Evolutionary conservation across 2,888 invertebrate species (phyloP).

Genomic region (Chloroclysta siterata): DNA sequence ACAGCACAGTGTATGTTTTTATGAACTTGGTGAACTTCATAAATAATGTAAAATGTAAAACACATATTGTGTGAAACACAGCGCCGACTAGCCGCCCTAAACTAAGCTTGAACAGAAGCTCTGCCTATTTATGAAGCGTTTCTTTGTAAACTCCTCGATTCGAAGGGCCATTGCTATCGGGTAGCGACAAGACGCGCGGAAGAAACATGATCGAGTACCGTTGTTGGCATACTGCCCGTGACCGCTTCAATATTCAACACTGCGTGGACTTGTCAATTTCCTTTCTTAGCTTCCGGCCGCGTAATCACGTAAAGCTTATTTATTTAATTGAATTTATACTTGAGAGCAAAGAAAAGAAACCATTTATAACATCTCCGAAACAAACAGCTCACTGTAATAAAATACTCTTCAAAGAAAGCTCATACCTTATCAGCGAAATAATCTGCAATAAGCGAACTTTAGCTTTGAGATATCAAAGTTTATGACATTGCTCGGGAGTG

Average conservation of each 20-base stretch:
- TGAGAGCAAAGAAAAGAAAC: too few species aligned
- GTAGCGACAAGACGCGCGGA: conserved; percentile 51
- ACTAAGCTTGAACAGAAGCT: too few species aligned
- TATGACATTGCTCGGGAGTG: background rate
- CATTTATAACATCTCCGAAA: too few species aligned
- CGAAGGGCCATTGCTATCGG: conserved; percentile 21
- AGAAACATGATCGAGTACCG: conserved; percentile 56
- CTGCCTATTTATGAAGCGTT: background rate
- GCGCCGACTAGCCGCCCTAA: too few species aligned
- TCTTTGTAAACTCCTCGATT: conserved; percentile 1
- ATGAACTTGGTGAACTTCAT: too few species aligned
- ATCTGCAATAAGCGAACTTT: background rate
- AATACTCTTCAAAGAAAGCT: too few species aligned
- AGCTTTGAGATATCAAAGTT: background rate
- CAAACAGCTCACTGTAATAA: background rate
- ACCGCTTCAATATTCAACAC: conserved; percentile 48
- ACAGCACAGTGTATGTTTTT: too few species aligned
- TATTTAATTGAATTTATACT: background rate
- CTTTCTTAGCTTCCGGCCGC: conserved; percentile 20
- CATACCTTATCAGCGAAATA: too few species aligned
- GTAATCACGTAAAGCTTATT: conserved; percentile 8
- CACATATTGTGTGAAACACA: too few species aligned
- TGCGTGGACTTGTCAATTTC: conserved; percentile 29
- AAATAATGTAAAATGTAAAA: too few species aligned
- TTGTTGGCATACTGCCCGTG: conserved; percentile 77